These are phyloP conservation scores for Pristis pectinata DNA, from an alignment of 2,797 vertebrate species.

Conservation along the genomic window DNA sequence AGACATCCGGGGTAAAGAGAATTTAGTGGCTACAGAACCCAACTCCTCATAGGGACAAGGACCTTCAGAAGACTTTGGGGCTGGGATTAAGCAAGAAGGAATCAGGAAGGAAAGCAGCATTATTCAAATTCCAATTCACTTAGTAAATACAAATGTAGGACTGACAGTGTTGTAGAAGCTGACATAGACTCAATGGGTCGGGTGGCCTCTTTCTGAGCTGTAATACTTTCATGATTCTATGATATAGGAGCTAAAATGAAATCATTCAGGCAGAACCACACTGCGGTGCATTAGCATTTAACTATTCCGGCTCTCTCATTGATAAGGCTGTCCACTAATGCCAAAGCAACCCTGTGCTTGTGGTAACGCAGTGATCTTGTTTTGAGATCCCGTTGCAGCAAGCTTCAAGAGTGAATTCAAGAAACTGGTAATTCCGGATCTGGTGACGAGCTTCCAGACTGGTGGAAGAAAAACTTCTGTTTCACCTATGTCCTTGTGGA, in stretches of 20 bases:
- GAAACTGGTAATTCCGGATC: not conserved
- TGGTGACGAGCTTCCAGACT: not conserved
- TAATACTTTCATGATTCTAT: too few species aligned
- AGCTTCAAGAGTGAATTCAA: not conserved
- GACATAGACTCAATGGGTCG: too few species aligned
- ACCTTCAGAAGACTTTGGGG: too few species aligned
- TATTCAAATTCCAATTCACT: too few species aligned
- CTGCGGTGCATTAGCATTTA: not conserved
- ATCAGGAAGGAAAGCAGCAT: too few species aligned
- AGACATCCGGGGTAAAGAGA: too few species aligned
- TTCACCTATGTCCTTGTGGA: not conserved
- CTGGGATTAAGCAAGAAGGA: too few species aligned
- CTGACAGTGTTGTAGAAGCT: too few species aligned
- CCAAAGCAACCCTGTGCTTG: not conserved
- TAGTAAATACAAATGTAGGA: too few species aligned
- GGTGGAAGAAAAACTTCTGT: not conserved
- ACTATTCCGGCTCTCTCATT: not conserved
- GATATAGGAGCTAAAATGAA: not conserved
- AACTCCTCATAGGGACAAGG: too few species aligned
- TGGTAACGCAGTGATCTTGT: not conserved
- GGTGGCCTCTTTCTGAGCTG: too few species aligned
- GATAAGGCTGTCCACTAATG: not conserved
- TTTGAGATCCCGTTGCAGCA: not conserved
- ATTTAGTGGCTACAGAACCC: too few species aligned
- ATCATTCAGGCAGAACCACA: not conserved